Evolutionary conservation across 2,113 vertebrate genomes (phyloP).

Genomic region (Ophiodon elongatus): DNA sequence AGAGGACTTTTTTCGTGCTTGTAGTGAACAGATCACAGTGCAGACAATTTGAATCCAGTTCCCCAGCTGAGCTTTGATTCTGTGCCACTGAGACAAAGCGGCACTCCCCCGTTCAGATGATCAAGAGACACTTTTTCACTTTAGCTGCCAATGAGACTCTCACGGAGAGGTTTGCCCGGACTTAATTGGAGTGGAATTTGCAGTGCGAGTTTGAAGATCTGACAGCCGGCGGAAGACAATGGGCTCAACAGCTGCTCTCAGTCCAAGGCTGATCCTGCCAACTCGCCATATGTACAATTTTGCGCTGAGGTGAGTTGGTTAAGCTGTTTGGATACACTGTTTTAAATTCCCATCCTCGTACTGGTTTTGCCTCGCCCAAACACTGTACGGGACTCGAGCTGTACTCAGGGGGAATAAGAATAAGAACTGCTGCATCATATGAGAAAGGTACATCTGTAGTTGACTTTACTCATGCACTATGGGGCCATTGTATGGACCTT

Average conservation of each 20-base stretch:
- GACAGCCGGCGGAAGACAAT: constrained; percentile 59
- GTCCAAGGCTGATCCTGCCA: constrained; percentile 55
- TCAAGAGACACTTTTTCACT: constrained; percentile 55
- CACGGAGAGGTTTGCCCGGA: constrained; percentile 37
- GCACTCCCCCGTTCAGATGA: constrained; percentile 53
- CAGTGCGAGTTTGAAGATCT: constrained; percentile 51
- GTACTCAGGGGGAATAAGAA: background rate
- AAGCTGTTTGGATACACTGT: constrained; percentile 40
- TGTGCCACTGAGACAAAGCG: constrained; percentile 61
- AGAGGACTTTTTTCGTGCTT: constrained; percentile 55
- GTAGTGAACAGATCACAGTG: constrained; percentile 59
- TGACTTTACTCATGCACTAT: constrained; percentile 50
- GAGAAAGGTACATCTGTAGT: constrained; percentile 50
- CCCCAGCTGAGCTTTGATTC: constrained; percentile 66
- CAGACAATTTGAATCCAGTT: constrained; percentile 40
- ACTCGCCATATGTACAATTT: constrained; percentile 57
- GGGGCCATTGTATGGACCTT: constrained; percentile 65
- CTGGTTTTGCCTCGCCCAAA: constrained; percentile 10
- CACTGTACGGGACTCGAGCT: constrained; percentile 14
- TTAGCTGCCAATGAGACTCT: constrained; percentile 57
- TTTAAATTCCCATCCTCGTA: constrained; percentile 12
- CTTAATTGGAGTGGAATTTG: constrained; percentile 72
- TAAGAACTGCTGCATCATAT: constrained; percentile 4
- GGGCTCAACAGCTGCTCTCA: constrained; percentile 62
- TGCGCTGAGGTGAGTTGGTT: constrained; percentile 42